Evolutionary conservation across 2,797 vertebrate species (phyloP), one percentile per base, ranked within the genome.

Genomic region (Antennarius maculatus): DNA sequence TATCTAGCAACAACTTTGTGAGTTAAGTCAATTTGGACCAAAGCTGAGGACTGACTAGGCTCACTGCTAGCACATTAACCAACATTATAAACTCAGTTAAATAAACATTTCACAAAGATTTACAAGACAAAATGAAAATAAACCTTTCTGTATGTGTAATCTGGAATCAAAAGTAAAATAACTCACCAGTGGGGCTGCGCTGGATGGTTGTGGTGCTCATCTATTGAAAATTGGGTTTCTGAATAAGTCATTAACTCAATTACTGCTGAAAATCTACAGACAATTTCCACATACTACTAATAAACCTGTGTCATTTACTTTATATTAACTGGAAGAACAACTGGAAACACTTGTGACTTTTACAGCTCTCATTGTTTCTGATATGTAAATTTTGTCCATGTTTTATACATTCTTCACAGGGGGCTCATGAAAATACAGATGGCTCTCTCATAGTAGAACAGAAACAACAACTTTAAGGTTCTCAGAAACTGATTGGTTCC

Each of bases 321-420:
- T 18, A 68, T 17, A 58, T 52, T 63, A 73, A 69, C 54, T 63
- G 37, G 55, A 85, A 31, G 66, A 52, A 42, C 68, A 79, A 84
- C 81, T 88, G 86, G 63, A 85, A 88, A 61, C 76, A 81, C 74
- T 91, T 77, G 85, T 80, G 80, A 81, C 41, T 42, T 73, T 54
- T 70, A 70, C 72, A 65, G 68, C 67, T 69, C 55, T 72, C 79
- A 61, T 62, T 42, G 69, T 50, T 74, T 68, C 56, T 76, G 76
- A 73, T 82, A 66, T 70, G 45, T 71, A 83, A 79, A 87, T 53
- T 27, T 72, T 48, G 43, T 58, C 64, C 50, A 54, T 54, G 49
- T 82, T 84, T 87, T 73, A 64, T 45, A 75, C 17, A 29, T 31
- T 60, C 16, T 61, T 53, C 27, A 62, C 14, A 55, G 1, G 16